These are phyloP conservation scores for Crypturellus tataupa DNA, from an alignment of 2,797 vertebrate species.

Conservation along the genomic window DNA sequence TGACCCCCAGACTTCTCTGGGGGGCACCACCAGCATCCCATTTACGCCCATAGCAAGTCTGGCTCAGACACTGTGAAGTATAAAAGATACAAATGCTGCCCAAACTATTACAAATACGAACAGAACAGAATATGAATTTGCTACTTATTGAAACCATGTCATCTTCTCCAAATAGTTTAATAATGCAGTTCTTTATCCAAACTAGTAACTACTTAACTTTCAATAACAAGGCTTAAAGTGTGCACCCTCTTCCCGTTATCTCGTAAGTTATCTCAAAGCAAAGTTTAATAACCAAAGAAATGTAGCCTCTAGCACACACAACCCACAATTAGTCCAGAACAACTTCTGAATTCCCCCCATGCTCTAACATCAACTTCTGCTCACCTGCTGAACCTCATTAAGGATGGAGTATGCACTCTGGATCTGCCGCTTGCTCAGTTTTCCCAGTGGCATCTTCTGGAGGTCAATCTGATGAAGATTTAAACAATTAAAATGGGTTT, in stretches of 20 bases:
- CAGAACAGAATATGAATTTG: not conserved
- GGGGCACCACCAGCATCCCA: not conserved
- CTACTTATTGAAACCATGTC: not conserved
- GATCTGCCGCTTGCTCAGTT: constrained; percentile 97
- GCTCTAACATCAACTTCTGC: not conserved
- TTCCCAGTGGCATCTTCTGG: constrained; percentile 98
- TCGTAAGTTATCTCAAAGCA: not conserved
- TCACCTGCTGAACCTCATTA: constrained; percentile 95
- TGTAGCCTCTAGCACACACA: not conserved
- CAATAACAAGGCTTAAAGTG: not conserved
- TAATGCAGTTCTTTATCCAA: not conserved
- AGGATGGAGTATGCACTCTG: constrained; percentile 96
- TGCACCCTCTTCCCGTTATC: not conserved
- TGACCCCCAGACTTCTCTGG: not conserved
- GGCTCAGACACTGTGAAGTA: not conserved
- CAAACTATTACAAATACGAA: not conserved
- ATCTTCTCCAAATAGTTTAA: not conserved
- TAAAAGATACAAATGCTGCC: not conserved
- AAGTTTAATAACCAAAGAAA: not conserved
- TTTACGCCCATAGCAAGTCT: not conserved
- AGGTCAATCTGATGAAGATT: constrained; percentile 91
- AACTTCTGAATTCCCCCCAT: not conserved
- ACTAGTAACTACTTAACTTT: not conserved
- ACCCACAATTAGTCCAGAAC: not conserved
- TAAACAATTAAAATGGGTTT: not conserved